phyloP scores from a whole-genome alignment of 2,888 invertebrate species.

The Anodontia alba region DNA sequence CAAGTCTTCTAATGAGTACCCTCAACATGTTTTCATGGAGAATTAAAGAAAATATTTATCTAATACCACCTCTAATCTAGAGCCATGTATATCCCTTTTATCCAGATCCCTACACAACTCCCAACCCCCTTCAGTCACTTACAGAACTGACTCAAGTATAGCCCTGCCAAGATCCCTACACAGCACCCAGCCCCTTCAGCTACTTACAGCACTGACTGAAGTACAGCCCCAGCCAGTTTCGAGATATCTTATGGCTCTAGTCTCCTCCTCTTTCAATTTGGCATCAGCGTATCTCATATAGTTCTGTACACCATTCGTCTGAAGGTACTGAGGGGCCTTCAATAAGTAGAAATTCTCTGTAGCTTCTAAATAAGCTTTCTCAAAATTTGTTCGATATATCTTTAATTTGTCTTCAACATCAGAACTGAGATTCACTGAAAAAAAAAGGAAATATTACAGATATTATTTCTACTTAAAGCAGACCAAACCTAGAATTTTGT shows the following conservation, averaged over 20 bases:
- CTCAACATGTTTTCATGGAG: too few relatives aligned
- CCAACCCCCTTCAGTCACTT: too few relatives aligned
- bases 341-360: slow-evolving; percentile 96
- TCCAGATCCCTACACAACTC: too few relatives aligned
- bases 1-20: too few relatives aligned
- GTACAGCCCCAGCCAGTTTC: slow-evolving; percentile 93
- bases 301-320: slow-evolving; percentile 95
- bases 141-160: too few relatives aligned
- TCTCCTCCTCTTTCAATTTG: slow-evolving; percentile 97
- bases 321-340: slow-evolving; percentile 95
- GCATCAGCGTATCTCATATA: slow-evolving; percentile 99
- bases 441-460: too few relatives aligned
- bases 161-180: too few relatives aligned
- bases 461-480: background rate
- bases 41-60: too few relatives aligned
- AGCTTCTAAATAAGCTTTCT: slow-evolving; percentile 96
- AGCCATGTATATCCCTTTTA: too few relatives aligned
- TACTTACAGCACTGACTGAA: slow-evolving; percentile 87
- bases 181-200: too few relatives aligned
- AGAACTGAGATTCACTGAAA: slow-evolving; percentile 96
- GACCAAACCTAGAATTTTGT: too few relatives aligned
- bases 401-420: slow-evolving; percentile 96
- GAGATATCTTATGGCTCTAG: slow-evolving; percentile 95
- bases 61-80: too few relatives aligned
- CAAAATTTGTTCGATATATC: slow-evolving; percentile 98